These are phyloP conservation scores for Limanda limanda DNA, from an alignment of 2,113 vertebrate species.

Conservation along the genomic window DNA sequence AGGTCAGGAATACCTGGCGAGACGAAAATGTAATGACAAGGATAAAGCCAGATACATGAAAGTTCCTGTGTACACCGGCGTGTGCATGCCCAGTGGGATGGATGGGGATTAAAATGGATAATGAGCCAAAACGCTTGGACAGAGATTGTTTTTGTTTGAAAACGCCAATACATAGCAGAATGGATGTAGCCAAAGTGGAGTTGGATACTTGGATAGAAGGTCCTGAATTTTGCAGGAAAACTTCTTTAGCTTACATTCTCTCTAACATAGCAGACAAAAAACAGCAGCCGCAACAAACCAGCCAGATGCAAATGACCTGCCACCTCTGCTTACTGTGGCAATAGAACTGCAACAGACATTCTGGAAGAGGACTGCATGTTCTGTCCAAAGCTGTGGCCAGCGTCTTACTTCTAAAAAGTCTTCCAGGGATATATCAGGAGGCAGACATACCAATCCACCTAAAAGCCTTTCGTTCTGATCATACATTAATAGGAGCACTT, in stretches of 20 bases:
- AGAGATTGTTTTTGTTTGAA: no score
- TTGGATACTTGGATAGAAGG: no score
- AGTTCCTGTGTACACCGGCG: not conserved
- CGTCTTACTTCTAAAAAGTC: conserved; percentile 27
- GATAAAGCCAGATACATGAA: not conserved
- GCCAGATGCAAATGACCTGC: conserved; percentile 62
- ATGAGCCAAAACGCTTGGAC: no score
- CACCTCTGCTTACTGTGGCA: conserved; percentile 63
- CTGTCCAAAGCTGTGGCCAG: conserved; percentile 47
- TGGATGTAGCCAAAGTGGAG: no score
- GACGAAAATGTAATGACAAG: not conserved
- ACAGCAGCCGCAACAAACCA: conserved; percentile 46
- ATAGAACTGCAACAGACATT: conserved; percentile 42
- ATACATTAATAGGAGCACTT: conserved; percentile 32
- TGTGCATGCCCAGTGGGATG: no score
- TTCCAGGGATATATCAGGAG: conserved; percentile 18
- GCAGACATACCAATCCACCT: conserved; percentile 21
- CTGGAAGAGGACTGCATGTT: conserved; percentile 29
- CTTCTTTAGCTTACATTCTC: conserved; percentile 19
- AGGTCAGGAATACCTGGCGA: conserved; percentile 26
- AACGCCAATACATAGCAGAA: no score
- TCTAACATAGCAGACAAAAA: conserved; percentile 51
- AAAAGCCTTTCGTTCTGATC: conserved; percentile 24
- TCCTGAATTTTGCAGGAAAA: no score
- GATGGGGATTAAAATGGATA: no score